phyloP scores from a whole-genome alignment of 2,113 vertebrate genomes.

The Campylomormyrus tamandua region DNA sequence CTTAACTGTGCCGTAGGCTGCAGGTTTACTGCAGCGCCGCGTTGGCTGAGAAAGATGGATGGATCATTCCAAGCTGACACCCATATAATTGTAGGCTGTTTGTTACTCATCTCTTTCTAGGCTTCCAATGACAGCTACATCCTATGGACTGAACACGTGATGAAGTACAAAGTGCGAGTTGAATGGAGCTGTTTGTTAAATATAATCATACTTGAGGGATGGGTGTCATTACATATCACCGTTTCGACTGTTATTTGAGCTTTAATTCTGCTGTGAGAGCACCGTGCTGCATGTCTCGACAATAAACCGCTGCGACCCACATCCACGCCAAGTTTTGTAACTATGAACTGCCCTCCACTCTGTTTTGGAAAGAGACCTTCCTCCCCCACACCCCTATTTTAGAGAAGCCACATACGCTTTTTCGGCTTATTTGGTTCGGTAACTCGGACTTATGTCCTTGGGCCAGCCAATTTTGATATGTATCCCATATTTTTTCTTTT shows the following conservation, averaged over 20 bases:
- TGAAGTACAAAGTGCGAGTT: neutral
- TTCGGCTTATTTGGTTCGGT: slow-evolving; percentile 12
- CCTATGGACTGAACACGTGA: neutral
- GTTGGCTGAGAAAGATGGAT: neutral
- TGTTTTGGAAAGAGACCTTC: slow-evolving; percentile 1
- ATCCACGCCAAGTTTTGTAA: neutral
- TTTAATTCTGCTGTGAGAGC: neutral
- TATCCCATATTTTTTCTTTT: neutral
- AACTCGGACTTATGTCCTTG: neutral
- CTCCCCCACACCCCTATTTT: neutral
- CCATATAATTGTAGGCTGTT: neutral
- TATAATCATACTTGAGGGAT: neutral
- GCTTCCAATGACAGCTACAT: neutral
- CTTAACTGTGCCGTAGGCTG: neutral
- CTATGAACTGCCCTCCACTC: neutral
- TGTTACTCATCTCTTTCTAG: neutral
- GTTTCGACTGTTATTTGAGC: neutral
- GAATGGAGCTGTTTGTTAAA: neutral
- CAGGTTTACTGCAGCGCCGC: neutral
- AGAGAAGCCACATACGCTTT: neutral
- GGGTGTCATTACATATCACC: neutral
- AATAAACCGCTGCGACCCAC: neutral
- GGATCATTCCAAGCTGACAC: neutral
- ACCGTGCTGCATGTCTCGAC: neutral
- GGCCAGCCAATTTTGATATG: neutral